These are phyloP conservation scores for Dendroctonus valens DNA, from an alignment of 1,140 invertebrate genomes.

Conservation along the genomic window DNA sequence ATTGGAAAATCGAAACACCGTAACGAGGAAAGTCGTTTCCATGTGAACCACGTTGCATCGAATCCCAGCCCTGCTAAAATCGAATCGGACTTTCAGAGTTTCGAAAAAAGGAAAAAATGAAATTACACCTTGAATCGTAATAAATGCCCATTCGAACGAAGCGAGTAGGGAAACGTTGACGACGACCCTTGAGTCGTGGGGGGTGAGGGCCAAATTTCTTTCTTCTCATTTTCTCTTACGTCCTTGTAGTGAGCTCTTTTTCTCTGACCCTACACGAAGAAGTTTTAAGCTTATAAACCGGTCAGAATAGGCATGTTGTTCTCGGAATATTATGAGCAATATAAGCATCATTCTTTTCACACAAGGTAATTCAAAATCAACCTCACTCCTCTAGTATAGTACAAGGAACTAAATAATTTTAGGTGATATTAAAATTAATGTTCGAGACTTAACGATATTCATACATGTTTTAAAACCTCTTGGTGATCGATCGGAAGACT, in stretches of 20 bases:
- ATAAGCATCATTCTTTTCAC: too few species aligned
- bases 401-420: too few species aligned
- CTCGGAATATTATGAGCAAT: too few species aligned
- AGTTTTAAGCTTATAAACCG: not conserved
- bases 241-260: not conserved
- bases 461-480: too few species aligned
- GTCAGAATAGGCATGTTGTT: not conserved
- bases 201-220: not conserved
- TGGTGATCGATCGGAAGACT: too few species aligned
- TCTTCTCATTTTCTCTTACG: not conserved
- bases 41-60: conserved; percentile 1
- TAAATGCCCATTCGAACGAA: not conserved
- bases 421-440: too few species aligned
- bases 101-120: not conserved
- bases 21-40: not conserved
- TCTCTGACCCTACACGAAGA: not conserved
- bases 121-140: not conserved
- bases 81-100: not conserved
- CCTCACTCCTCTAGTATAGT: too few species aligned
- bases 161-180: not conserved
- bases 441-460: too few species aligned
- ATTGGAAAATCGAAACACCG: conserved; percentile 6
- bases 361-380: too few species aligned
- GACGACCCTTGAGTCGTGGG: not conserved
- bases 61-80: not conserved